Percentiles rank a stretch among this genome's conserved stretches.
Conservation (phyloP, 2,113 vertebrate species). For the Centropus unirufus region DNA sequence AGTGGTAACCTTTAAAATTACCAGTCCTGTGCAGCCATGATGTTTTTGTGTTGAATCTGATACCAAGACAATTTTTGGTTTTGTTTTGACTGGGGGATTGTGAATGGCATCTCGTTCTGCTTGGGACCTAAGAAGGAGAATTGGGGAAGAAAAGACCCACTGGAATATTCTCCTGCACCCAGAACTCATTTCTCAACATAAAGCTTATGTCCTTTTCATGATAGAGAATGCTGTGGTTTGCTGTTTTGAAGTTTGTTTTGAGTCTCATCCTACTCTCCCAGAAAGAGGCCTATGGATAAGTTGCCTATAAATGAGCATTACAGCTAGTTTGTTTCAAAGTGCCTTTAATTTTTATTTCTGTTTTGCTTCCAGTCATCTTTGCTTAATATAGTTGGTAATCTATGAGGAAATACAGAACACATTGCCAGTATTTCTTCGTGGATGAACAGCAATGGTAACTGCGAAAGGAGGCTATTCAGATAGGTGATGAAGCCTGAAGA, state of each 20-base stretch:
- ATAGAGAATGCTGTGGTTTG: background rate
- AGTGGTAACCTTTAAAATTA: background rate
- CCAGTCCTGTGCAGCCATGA: background rate
- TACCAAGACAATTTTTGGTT: background rate
- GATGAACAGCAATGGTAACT: background rate
- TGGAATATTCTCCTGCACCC: background rate
- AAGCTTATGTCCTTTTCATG: background rate
- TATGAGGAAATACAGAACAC: background rate
- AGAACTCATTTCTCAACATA: background rate
- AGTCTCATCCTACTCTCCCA: background rate
- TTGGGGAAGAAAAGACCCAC: background rate
- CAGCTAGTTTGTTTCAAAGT: background rate
- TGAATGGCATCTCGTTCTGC: background rate
- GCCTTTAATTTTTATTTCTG: background rate
- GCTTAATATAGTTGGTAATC: background rate
- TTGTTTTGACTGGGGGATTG: background rate
- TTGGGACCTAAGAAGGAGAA: background rate
- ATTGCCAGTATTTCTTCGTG: background rate
- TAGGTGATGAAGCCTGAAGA: conserved; percentile 31
- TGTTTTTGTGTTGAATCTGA: background rate
- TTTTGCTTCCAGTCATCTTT: conserved; percentile 27
- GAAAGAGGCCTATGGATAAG: background rate
- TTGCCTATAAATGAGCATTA: background rate
- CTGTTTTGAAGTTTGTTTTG: background rate
- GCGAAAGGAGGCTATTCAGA: background rate